phyloP scores from a whole-genome alignment of 2,113 vertebrate species.

The Peromyscus californicus region DNA sequence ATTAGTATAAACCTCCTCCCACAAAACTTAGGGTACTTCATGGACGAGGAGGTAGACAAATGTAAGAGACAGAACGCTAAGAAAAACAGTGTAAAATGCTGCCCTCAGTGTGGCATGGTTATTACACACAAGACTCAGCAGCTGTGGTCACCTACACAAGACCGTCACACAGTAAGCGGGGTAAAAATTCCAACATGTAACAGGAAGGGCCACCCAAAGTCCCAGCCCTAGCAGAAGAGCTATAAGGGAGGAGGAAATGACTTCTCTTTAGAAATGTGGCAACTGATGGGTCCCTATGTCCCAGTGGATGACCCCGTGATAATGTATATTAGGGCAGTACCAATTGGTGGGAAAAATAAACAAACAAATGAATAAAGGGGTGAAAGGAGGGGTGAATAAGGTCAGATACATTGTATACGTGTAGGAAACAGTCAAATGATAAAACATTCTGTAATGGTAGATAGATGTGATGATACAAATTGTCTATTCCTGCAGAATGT shows the following conservation, averaged over 20 bases:
- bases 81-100: too few species aligned
- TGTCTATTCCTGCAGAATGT: too few species aligned
- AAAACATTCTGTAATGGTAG: background rate
- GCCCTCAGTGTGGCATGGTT: background rate
- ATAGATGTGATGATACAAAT: background rate
- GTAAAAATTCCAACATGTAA: background rate
- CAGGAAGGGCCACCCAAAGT: background rate
- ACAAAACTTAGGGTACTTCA: background rate
- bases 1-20: background rate
- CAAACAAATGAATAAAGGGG: background rate
- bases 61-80: background rate
- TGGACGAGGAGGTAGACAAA: background rate
- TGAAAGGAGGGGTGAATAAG: too few species aligned
- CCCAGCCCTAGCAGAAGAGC: background rate
- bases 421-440: background rate
- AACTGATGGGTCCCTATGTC: background rate
- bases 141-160: background rate
- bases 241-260: background rate
- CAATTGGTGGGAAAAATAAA: background rate
- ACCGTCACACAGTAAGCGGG: background rate
- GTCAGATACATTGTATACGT: background rate
- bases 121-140: background rate
- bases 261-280: background rate
- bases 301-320: background rate
- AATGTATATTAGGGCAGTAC: background rate